These are phyloP conservation scores for Hirundichthys speculiger DNA, from an alignment of 2,113 vertebrate species.

Conservation along the genomic window DNA sequence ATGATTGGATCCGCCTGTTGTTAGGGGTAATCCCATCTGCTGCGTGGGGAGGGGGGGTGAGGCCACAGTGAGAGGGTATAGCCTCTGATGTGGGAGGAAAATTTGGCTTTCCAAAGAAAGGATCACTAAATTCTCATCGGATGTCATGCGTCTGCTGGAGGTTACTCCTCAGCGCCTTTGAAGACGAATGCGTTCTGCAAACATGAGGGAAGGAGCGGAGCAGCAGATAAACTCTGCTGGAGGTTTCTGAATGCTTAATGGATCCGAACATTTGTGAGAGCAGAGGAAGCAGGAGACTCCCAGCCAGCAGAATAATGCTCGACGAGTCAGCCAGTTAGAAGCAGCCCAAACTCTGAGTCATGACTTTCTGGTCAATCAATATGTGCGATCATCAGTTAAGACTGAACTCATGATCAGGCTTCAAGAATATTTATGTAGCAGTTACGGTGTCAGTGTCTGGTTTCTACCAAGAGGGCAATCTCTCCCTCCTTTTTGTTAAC, in stretches of 20 bases:
- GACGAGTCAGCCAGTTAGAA: constrained; percentile 40
- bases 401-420: constrained; percentile 62
- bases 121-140: constrained; percentile 12
- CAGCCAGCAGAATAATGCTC: background rate
- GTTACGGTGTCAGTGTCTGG: constrained; percentile 48
- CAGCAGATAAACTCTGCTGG: constrained; percentile 7
- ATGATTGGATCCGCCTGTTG: constrained; percentile 67
- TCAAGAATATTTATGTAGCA: constrained; percentile 48
- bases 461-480: constrained; percentile 38
- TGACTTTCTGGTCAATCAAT: constrained; percentile 62
- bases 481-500: constrained; percentile 23
- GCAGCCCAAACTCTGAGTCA: constrained; percentile 61
- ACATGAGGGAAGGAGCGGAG: constrained; percentile 18
- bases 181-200: constrained; percentile 20
- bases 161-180: constrained; percentile 24
- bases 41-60: constrained; percentile 28
- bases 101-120: constrained; percentile 30
- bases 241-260: constrained; percentile 29
- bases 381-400: constrained; percentile 49
- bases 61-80: constrained; percentile 9
- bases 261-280: constrained; percentile 8
- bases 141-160: constrained; percentile 4
- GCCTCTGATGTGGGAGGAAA: constrained; percentile 6
- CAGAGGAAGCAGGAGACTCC: background rate
- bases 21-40: constrained; percentile 61